Percentiles rank a stretch among this genome's conserved stretches.
Evolutionary conservation across 2,797 vertebrate genomes (phyloP).

Genomic region (Selene dorsalis): DNA sequence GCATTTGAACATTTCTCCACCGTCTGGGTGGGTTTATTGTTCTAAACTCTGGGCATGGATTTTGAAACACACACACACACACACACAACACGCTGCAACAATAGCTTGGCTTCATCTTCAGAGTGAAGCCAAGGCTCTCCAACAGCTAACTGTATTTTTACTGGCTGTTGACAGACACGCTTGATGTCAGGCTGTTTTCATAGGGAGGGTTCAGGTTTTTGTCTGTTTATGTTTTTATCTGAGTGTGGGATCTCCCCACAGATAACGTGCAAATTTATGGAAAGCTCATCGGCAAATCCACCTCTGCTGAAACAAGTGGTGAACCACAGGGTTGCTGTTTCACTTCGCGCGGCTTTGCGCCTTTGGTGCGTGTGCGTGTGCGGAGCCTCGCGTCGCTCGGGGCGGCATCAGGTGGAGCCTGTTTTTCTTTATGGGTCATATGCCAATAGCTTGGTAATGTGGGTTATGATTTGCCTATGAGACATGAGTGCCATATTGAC

Average conservation of each 20-base stretch:
- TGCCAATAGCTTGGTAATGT: background rate
- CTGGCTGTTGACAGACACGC: background rate
- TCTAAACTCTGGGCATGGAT: background rate
- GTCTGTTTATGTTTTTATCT: background rate
- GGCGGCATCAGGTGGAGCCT: conserved; percentile 32
- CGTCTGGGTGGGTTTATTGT: background rate
- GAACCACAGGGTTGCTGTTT: conserved; percentile 19
- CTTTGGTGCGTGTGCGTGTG: no score
- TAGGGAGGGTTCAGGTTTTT: background rate
- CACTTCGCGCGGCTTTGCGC: conserved; percentile 16
- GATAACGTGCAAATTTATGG: conserved; percentile 18
- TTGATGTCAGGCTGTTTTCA: background rate
- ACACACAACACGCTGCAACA: conserved; percentile 18
- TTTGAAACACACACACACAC: conserved; percentile 1
- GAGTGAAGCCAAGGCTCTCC: conserved; percentile 6
- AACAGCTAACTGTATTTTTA: background rate
- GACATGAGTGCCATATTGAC: conserved; percentile 8
- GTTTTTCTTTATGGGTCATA: background rate
- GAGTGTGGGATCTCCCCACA: background rate
- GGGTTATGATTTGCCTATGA: background rate
- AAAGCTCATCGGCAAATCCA: background rate
- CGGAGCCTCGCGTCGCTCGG: background rate
- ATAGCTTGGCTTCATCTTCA: conserved; percentile 24
- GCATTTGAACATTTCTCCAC: background rate
- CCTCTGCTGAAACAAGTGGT: background rate